Evolutionary conservation across 2,113 vertebrate species (phyloP).

Genomic region (Epinephelus moara): DNA sequence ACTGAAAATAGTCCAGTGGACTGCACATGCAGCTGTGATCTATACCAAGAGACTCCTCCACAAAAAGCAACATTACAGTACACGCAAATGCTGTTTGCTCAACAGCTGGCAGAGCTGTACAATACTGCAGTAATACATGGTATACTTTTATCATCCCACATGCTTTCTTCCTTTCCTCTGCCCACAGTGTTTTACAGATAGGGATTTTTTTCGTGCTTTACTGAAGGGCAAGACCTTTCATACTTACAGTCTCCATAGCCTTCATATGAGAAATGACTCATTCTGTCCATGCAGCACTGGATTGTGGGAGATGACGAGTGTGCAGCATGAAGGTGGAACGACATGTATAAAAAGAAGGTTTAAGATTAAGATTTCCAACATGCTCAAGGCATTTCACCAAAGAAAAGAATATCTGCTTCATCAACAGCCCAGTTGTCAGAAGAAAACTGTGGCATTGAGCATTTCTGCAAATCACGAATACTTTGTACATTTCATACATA

Average conservation of each 20-base stretch:
- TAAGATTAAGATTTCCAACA: background rate
- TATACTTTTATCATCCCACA: conserved; percentile 21
- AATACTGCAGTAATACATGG: background rate
- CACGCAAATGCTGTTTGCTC: background rate
- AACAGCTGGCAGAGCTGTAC: background rate
- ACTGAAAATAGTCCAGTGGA: background rate
- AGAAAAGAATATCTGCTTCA: background rate
- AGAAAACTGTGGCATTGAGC: too few species aligned
- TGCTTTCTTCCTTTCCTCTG: conserved; percentile 29
- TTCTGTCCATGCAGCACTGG: conserved; percentile 13
- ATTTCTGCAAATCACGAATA: too few species aligned
- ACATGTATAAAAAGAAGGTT: background rate
- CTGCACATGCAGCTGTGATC: conserved; percentile 17
- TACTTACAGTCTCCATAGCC: background rate
- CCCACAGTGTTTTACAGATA: background rate
- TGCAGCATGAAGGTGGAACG: background rate
- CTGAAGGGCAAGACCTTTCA: background rate
- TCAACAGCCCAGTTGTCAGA: too few species aligned
- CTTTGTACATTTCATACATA: too few species aligned
- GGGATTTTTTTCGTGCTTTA: background rate
- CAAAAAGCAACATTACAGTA: background rate
- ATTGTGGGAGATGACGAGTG: background rate
- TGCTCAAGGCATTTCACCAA: background rate
- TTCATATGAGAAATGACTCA: conserved; percentile 24
- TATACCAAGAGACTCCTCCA: background rate